Conservation (phyloP, 1,140 invertebrate species). For the Druon quercuslanigerum region DNA sequence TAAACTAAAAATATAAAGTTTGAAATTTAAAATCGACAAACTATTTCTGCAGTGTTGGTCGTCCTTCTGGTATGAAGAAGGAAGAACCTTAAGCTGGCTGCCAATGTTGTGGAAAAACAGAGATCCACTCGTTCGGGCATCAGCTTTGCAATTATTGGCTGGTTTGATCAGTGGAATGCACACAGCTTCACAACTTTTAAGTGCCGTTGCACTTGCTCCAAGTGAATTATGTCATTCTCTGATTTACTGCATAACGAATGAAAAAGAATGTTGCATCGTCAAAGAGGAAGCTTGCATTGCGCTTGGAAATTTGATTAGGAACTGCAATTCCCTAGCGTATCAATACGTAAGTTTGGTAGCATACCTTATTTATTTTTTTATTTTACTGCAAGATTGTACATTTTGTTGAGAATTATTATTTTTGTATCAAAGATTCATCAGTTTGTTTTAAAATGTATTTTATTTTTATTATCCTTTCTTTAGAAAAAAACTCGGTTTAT, state of each 20-base stretch:
- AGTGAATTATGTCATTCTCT: slow-evolving; percentile 62
- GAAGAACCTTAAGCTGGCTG: slow-evolving; percentile 68
- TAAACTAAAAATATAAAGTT: slow-evolving; percentile 6
- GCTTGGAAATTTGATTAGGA: slow-evolving; percentile 65
- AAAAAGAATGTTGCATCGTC: slow-evolving; percentile 68
- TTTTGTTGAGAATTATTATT: too few species aligned
- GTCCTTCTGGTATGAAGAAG: slow-evolving; percentile 66
- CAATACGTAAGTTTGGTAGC: slow-evolving; percentile 59
- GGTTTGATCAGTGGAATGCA: slow-evolving; percentile 69
- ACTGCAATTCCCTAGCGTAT: slow-evolving; percentile 56
- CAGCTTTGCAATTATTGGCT: slow-evolving; percentile 73
- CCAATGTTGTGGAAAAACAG: slow-evolving; percentile 73
- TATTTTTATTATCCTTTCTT: too few species aligned
- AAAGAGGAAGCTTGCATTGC: slow-evolving; percentile 69
- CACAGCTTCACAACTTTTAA: slow-evolving; percentile 67
- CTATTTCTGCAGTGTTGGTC: slow-evolving; percentile 62
- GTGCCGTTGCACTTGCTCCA: slow-evolving; percentile 62
- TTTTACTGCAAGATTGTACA: too few species aligned
- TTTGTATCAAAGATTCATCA: too few species aligned
- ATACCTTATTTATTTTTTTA: too few species aligned
- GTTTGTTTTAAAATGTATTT: too few species aligned
- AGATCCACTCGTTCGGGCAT: slow-evolving; percentile 76
- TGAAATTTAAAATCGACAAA: too few species aligned
- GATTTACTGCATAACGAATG: slow-evolving; percentile 57
- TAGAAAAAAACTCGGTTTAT: too few species aligned